phyloP scores from a whole-genome alignment of 2,888 invertebrate genomes.

The Baccha elongata region DNA sequence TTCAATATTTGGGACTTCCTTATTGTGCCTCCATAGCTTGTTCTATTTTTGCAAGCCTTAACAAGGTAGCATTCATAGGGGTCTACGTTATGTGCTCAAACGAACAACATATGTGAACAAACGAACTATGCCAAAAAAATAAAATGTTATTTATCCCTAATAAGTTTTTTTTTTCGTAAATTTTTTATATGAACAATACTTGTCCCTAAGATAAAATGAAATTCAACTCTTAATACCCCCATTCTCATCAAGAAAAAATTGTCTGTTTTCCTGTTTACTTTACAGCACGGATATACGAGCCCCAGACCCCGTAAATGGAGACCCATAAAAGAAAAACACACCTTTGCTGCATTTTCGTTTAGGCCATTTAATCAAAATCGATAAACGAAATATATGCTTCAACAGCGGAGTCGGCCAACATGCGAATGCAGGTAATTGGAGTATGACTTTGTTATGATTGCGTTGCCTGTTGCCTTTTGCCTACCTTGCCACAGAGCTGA shows the following conservation, averaged over 20 bases:
- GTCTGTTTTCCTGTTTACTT: slow-evolving; percentile 41
- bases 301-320: slow-evolving; percentile 1
- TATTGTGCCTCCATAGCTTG: no score
- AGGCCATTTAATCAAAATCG: slow-evolving; percentile 67
- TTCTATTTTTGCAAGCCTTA: no score
- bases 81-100: no score
- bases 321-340: slow-evolving; percentile 46
- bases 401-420: slow-evolving; percentile 33
- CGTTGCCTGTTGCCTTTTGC: slow-evolving; percentile 47
- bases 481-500: slow-evolving; percentile 39
- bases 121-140: no score
- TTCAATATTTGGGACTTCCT: no score
- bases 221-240: neutral
- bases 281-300: slow-evolving; percentile 13
- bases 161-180: no score
- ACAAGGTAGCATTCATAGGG: no score
- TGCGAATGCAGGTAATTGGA: slow-evolving; percentile 65
- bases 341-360: slow-evolving; percentile 62
- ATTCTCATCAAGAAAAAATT: neutral
- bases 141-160: no score
- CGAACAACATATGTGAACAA: no score
- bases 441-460: slow-evolving; percentile 68
- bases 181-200: neutral
- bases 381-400: slow-evolving; percentile 51
- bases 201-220: neutral